Base-by-base conservation (phyloP, 2,113 vertebrate species). In the Upupa epops region DNA sequence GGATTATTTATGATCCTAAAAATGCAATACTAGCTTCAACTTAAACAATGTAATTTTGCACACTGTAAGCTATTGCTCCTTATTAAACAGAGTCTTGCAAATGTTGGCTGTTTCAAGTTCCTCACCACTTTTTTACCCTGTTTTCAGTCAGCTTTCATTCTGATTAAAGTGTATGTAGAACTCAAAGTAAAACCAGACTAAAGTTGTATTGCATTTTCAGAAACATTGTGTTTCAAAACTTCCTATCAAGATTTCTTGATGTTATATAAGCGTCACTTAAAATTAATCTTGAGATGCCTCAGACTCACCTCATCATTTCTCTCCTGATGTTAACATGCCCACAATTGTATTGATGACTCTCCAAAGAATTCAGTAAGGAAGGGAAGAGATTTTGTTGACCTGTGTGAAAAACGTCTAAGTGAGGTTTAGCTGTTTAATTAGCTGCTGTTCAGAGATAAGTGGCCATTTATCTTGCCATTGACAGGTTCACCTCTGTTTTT, bases 1-100 rank as follows among this genome's bases (percentile, higher is more conserved):
- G 65, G 89, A 71, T 94, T 97, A 97, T 97, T 97, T 96, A 96
- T 93, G 84, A 86, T 93, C 93, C 73, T 28, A 95, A 97, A 97
- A 96, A 96, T 95, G 96, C 88, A 96, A 96, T 96, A 94, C n/a
- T 91, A 96, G 71, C 90, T 96, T 94, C 87, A 92, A 95, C 94
- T 96, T 83, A 89, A 91, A 91, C 95, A 96, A 83, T 89, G 65
- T 73, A 83, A 91, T 94, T 93, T 90, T 94, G 79, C 83, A 68
- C 75, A 92, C 86, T 74, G 73, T 96, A 77, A 77, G 59, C 88
- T 91, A 90, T 89, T 93, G 92, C 94, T 84, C 74, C 36, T 90
- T 84, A 73, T 90, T 76, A 88, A 90, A 83, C 56, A 92, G 72
- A 92, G 49, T 29, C 68, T 83, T 89, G 63, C 34, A 89, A 79